Evolutionary conservation across 1,140 invertebrate genomes (phyloP).

Genomic region (Danaus plexippus): DNA sequence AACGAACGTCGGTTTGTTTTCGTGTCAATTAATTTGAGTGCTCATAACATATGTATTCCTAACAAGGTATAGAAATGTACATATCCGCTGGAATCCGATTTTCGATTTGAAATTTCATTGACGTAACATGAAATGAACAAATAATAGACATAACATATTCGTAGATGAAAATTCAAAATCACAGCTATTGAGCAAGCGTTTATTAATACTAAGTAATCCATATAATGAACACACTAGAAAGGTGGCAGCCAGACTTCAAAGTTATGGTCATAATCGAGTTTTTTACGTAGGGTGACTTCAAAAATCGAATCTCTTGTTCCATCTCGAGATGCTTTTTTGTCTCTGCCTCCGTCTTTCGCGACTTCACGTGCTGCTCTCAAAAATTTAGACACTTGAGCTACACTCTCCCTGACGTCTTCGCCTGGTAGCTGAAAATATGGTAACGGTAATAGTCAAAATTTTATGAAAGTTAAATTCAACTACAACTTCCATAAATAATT

Average conservation of each 20-base stretch:
- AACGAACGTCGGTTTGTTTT: slow-evolving; percentile 13
- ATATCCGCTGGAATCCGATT: too few species aligned
- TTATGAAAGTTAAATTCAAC: too few species aligned
- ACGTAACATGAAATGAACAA: too few species aligned
- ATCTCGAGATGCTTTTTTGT: slow-evolving; percentile 36
- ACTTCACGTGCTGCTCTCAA: slow-evolving; percentile 53
- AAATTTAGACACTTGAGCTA: slow-evolving; percentile 54
- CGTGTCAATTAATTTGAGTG: slow-evolving; percentile 10
- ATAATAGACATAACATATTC: too few species aligned
- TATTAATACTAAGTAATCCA: slow-evolving; percentile 32
- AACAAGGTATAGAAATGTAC: too few species aligned
- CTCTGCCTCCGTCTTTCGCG: slow-evolving; percentile 38
- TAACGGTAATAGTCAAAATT: too few species aligned
- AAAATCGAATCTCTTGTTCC: slow-evolving; percentile 38
- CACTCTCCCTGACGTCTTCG: slow-evolving; percentile 34
- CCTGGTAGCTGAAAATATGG: too few species aligned
- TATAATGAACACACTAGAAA: slow-evolving; percentile 53
- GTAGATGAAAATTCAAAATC: too few species aligned
- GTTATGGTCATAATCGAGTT: slow-evolving; percentile 40
- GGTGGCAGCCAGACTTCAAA: slow-evolving; percentile 64
- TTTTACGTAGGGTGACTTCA: slow-evolving; percentile 45
- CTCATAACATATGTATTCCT: too few species aligned
- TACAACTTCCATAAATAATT: too few species aligned
- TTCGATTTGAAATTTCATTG: too few species aligned
- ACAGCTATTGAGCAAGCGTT: slow-evolving; percentile 36